These are phyloP conservation scores for Melinaea marsaeus DNA, from an alignment of 2,888 invertebrate species.

Conservation along the genomic window DNA sequence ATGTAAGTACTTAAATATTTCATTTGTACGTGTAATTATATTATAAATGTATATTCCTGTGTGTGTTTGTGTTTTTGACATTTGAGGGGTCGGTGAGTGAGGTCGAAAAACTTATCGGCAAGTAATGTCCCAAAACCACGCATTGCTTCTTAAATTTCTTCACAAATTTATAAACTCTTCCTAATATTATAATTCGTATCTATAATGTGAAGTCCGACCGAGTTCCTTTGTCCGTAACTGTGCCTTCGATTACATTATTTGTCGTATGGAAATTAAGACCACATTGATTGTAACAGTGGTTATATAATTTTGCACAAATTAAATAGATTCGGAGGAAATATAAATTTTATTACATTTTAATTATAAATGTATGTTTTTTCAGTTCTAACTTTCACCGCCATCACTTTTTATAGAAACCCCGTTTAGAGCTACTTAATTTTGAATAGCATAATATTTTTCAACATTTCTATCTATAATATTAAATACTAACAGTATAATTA, in stretches of 20 bases:
- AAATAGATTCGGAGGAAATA: no score
- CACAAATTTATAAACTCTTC: no score
- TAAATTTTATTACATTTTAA: no score
- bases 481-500: conserved; percentile 2
- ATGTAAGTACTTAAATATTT: background rate
- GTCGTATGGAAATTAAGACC: background rate
- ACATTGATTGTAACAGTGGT: background rate
- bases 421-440: background rate
- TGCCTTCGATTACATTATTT: conserved; percentile 42
- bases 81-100: no score
- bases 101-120: no score
- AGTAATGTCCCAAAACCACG: background rate
- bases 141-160: no score
- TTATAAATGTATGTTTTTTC: no score
- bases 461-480: background rate
- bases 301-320: background rate
- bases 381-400: no score
- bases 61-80: background rate
- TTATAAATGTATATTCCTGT: background rate
- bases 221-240: conserved; percentile 49
- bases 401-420: no score
- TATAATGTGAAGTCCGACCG: conserved; percentile 35
- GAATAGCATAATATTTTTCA: background rate
- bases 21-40: background rate
- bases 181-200: background rate